Conservation (phyloP, 1,140 invertebrate species). For the Drosophila kepulauana region DNA sequence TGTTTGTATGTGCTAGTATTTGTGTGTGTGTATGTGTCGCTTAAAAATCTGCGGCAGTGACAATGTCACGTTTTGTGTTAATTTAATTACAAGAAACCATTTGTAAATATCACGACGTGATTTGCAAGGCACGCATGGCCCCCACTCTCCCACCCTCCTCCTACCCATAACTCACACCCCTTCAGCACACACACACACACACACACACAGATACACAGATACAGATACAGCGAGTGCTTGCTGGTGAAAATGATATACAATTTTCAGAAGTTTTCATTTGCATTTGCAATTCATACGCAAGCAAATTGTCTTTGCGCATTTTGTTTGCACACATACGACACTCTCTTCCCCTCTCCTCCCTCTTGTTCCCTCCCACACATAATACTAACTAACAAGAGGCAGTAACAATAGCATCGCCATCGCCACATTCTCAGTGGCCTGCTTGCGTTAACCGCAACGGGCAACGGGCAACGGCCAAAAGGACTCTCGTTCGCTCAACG, state of each 20-base stretch:
- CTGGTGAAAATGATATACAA: slow-evolving; percentile 70
- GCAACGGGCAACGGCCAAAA: not conserved
- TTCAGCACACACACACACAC: not conserved
- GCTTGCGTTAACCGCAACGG: slow-evolving; percentile 14
- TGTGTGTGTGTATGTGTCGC: slow-evolving; percentile 51
- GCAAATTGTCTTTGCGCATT: slow-evolving; percentile 55
- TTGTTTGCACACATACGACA: slow-evolving; percentile 55
- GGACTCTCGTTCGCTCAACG: not conserved
- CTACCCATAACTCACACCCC: not conserved
- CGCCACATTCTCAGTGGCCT: not conserved
- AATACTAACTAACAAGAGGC: not conserved
- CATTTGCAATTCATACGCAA: slow-evolving; percentile 76
- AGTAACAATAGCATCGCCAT: not conserved
- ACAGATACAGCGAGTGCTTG: not conserved
- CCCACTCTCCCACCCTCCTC: not conserved
- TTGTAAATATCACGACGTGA: slow-evolving; percentile 83
- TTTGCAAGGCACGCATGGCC: slow-evolving; percentile 71
- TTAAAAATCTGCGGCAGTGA: slow-evolving; percentile 82
- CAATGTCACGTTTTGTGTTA: slow-evolving; percentile 84
- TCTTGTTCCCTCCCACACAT: not conserved
- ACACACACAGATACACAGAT: not conserved
- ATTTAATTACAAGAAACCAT: slow-evolving; percentile 84
- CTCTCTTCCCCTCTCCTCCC: not conserved
- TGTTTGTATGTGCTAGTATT: not conserved
- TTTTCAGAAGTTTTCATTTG: slow-evolving; percentile 73